Evolutionary conservation across 2,797 vertebrate genomes (phyloP).

Genomic region (Phalanger gymnotis): DNA sequence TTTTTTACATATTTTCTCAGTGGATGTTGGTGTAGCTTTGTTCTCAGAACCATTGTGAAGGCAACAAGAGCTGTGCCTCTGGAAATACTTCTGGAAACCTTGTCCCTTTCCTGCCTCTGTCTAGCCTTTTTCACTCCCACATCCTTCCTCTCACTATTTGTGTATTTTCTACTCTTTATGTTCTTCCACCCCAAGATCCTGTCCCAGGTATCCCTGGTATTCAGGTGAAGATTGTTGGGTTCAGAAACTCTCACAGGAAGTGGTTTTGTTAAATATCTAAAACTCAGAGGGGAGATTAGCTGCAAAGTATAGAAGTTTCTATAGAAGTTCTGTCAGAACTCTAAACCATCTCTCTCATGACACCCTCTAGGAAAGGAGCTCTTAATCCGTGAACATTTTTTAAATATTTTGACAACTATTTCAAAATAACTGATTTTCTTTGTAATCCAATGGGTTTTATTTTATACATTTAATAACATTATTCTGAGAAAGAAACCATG

Average conservation of each 20-base stretch:
- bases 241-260: conserved; percentile 71
- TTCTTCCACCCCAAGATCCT: conserved; percentile 7
- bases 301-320: conserved; percentile 52
- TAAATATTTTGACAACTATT: not conserved
- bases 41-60: conserved; percentile 37
- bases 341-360: conserved; percentile 69
- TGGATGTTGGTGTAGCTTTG: conserved; percentile 42
- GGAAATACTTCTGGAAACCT: conserved; percentile 71
- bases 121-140: conserved; percentile 77
- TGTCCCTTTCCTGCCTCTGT: conserved; percentile 76
- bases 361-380: not conserved
- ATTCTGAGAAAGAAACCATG: not conserved
- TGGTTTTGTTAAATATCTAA: conserved; percentile 74
- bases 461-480: not conserved
- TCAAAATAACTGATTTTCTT: not conserved
- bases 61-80: conserved; percentile 33
- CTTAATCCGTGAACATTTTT: not conserved
- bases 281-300: conserved; percentile 55
- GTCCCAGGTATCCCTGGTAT: not conserved
- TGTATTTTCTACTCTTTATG: conserved; percentile 58
- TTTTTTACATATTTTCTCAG: not conserved
- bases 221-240: conserved; percentile 64
- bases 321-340: conserved; percentile 70
- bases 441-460: not conserved
- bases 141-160: conserved; percentile 78